Evolutionary conservation across 2,113 vertebrate genomes (phyloP).

Genomic region (Alaudala cheleensis): DNA sequence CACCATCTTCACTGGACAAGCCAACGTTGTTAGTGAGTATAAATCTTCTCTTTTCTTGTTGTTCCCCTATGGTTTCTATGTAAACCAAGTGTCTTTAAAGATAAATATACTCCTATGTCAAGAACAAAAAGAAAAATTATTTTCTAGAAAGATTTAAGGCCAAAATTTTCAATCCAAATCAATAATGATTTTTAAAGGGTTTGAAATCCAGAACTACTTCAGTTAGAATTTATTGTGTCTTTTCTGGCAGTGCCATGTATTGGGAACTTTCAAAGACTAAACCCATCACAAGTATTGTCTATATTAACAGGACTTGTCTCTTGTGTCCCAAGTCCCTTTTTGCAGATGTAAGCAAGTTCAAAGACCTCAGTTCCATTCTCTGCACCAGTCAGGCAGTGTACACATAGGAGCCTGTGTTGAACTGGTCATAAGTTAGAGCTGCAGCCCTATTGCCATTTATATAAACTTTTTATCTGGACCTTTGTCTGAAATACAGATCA

Average conservation of each 20-base stretch:
- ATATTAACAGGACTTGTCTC: neutral
- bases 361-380: neutral
- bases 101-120: neutral
- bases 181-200: neutral
- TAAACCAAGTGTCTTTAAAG: neutral
- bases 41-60: neutral
- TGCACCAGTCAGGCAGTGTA: neutral
- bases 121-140: neutral
- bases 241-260: neutral
- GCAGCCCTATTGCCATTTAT: neutral
- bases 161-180: neutral
- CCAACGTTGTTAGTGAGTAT: conserved; percentile 96
- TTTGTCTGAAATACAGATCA: neutral
- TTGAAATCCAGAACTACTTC: neutral
- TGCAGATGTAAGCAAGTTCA: neutral
- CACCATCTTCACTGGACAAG: conserved; percentile 94
- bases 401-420: neutral
- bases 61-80: neutral
- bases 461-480: neutral
- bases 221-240: neutral
- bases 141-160: neutral
- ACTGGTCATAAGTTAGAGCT: neutral
- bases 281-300: neutral
- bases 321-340: accelerated
- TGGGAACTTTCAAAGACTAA: neutral